These are phyloP conservation scores for Horisme vitalbata DNA, from an alignment of 2,888 invertebrate species.

Conservation along the genomic window DNA sequence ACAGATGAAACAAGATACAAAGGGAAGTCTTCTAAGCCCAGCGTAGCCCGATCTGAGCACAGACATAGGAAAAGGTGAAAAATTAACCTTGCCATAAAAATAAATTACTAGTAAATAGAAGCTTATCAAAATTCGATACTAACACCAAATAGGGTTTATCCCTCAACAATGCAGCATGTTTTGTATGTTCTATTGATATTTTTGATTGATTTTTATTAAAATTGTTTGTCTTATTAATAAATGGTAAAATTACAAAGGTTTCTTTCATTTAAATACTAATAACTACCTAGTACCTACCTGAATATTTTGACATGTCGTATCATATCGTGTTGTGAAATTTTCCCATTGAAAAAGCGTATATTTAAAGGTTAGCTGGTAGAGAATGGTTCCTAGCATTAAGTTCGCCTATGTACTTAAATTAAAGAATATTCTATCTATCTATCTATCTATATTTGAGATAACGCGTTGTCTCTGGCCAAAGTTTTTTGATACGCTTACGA, in stretches of 20 bases:
- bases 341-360: no score
- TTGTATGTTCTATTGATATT: conserved; percentile 18
- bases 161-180: neutral
- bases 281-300: no score
- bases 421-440: no score
- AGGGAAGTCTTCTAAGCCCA: conserved; percentile 64
- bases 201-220: conserved; percentile 26
- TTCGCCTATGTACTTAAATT: no score
- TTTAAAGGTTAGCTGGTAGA: no score
- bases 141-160: neutral
- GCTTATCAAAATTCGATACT: neutral
- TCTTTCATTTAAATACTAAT: neutral
- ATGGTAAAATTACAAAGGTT: conserved; percentile 2
- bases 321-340: no score
- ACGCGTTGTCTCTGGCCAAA: no score
- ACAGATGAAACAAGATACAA: conserved; percentile 69
- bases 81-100: neutral
- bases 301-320: no score
- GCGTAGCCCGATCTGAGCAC: conserved; percentile 68
- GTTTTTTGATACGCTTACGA: no score
- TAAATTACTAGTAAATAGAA: conserved; percentile 15
- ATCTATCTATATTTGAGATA: no score
- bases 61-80: conserved; percentile 67
- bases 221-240: conserved; percentile 11
- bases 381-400: no score